Evolutionary conservation across 2,888 invertebrate species (phyloP).

Genomic region (Napeogenes sylphis): DNA sequence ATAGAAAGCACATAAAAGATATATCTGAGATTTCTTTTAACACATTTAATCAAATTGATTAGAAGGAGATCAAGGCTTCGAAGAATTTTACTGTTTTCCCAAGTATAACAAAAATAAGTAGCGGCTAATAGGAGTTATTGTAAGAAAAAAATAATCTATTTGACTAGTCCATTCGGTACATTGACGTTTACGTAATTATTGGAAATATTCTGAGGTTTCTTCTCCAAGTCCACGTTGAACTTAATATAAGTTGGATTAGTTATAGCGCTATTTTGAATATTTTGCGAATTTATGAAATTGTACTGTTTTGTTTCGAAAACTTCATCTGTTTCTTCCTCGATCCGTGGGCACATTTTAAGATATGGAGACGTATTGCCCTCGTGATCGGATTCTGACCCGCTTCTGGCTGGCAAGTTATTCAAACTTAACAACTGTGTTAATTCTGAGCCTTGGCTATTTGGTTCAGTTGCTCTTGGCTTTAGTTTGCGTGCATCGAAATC

Average conservation of each 20-base stretch:
- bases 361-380: slow-evolving; percentile 56
- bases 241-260: slow-evolving; percentile 69
- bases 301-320: slow-evolving; percentile 58
- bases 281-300: slow-evolving; percentile 55
- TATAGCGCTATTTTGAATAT: slow-evolving; percentile 47
- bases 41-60: slow-evolving; percentile 16
- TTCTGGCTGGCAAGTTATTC: slow-evolving; percentile 57
- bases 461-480: slow-evolving; percentile 47
- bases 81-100: slow-evolving; percentile 12
- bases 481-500: slow-evolving; percentile 69
- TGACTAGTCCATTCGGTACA: slow-evolving; percentile 69
- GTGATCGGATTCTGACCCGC: slow-evolving; percentile 63
- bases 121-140: slow-evolving; percentile 22
- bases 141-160: slow-evolving; percentile 50
- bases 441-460: slow-evolving; percentile 59
- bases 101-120: slow-evolving; percentile 19
- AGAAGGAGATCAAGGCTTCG: slow-evolving; percentile 26
- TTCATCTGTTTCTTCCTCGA: slow-evolving; percentile 65
- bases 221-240: slow-evolving; percentile 54
- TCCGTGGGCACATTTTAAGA: slow-evolving; percentile 55
- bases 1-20: slow-evolving; percentile 11
- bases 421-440: slow-evolving; percentile 75
- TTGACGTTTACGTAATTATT: slow-evolving; percentile 56
- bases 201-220: slow-evolving; percentile 58
- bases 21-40: slow-evolving; percentile 27